Conservation (phyloP, 2,888 invertebrate species). For the Cataglyphis cursor region DNA sequence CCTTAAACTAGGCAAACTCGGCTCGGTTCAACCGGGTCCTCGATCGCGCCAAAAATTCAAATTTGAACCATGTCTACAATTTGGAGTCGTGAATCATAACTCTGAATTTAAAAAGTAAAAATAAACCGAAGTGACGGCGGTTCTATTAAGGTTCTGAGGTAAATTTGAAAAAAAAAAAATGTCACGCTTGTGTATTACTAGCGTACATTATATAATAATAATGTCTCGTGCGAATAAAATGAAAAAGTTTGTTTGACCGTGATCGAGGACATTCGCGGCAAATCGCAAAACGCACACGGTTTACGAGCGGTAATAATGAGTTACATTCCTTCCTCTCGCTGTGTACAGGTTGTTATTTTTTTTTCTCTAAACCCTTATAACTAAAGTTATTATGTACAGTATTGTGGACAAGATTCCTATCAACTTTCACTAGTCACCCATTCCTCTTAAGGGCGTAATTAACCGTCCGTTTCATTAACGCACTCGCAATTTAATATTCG, state of each 20-base stretch:
- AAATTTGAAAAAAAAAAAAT: background rate
- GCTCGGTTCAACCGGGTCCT: slow-evolving; percentile 57
- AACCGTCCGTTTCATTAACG: background rate
- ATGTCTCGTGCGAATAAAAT: background rate
- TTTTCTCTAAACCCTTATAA: slow-evolving; percentile 35
- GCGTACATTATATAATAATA: background rate
- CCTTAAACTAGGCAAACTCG: slow-evolving; percentile 70
- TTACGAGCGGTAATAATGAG: slow-evolving; percentile 68
- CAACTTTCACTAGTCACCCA: slow-evolving; percentile 33
- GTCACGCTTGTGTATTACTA: background rate
- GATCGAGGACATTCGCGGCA: slow-evolving; percentile 25
- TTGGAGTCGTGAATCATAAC: background rate
- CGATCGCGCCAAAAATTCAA: slow-evolving; percentile 20
- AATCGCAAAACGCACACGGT: slow-evolving; percentile 66
- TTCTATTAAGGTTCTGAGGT: background rate
- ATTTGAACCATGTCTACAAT: background rate
- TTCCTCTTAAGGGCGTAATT: background rate
- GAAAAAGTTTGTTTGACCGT: background rate
- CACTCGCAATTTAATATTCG: background rate
- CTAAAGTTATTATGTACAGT: slow-evolving; percentile 47
- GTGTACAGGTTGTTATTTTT: slow-evolving; percentile 30
- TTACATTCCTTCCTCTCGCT: slow-evolving; percentile 48
- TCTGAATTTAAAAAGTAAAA: background rate
- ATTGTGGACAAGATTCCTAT: slow-evolving; percentile 14
- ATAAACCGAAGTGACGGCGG: background rate